A percentile compares a stretch with the other conserved stretches of the same genome.
phyloP scores from a whole-genome alignment of 1,140 invertebrate genomes.

The Euschistus heros region DNA sequence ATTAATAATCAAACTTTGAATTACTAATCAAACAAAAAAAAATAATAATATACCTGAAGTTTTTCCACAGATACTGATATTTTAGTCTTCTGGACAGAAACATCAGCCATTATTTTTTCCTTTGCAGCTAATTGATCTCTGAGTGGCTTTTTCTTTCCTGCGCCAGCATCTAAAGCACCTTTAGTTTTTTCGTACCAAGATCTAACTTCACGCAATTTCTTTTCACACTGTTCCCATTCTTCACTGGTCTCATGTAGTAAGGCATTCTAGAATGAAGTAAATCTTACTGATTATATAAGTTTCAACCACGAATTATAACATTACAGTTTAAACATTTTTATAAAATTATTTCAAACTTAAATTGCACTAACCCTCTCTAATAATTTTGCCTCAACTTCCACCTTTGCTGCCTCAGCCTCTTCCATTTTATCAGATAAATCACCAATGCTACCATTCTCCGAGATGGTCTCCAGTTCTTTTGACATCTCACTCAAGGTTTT shows the following conservation, averaged over 20 bases:
- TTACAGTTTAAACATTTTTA: too few relatives aligned
- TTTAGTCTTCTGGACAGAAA: conserved; percentile 82
- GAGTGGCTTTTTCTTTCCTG: conserved; percentile 73
- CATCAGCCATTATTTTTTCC: conserved; percentile 78
- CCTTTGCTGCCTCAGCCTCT: conserved; percentile 73
- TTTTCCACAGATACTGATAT: conserved; percentile 86
- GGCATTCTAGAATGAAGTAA: conserved; percentile 55
- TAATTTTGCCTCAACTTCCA: conserved; percentile 70
- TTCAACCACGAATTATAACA: not conserved
- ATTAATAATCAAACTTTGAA: too few relatives aligned
- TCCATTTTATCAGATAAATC: conserved; percentile 72
- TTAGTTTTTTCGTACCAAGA: conserved; percentile 77
- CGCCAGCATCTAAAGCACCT: conserved; percentile 54
- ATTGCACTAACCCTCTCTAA: conserved; percentile 60
- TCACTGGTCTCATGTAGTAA: conserved; percentile 81
- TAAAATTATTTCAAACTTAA: not conserved
- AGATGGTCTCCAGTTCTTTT: conserved; percentile 75
- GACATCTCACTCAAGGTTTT: conserved; percentile 86
- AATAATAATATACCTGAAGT: conserved; percentile 53
- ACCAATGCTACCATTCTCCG: conserved; percentile 67
- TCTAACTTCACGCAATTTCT: conserved; percentile 80
- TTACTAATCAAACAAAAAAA: not conserved
- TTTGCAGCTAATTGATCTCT: conserved; percentile 71
- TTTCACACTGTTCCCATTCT: conserved; percentile 93
- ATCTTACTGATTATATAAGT: too few relatives aligned